Evolutionary conservation across 1,140 invertebrate genomes (phyloP).

Genomic region (Zaprionus ghesquierei): DNA sequence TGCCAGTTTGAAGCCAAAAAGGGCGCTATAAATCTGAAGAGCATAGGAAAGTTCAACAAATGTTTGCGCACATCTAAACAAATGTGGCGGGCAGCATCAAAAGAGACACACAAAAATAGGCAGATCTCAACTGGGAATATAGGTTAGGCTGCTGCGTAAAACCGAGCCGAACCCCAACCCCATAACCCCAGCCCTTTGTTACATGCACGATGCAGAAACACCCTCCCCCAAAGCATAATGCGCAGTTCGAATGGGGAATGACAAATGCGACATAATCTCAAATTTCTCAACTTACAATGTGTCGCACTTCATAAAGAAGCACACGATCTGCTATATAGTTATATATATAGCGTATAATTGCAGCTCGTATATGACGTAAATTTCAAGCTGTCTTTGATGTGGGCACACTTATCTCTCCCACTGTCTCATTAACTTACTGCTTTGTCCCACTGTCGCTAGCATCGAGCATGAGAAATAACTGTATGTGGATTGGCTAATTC

Average conservation of each 20-base stretch:
- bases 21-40: constrained; percentile 31
- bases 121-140: constrained; percentile 14
- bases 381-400: not conserved
- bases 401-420: constrained; percentile 1
- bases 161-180: constrained; percentile 13
- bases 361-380: constrained; percentile 32
- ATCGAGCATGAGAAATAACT: not conserved
- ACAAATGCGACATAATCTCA: constrained; percentile 41
- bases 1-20: constrained; percentile 2
- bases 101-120: constrained; percentile 22
- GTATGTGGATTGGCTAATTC: constrained; percentile 14
- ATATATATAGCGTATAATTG: not conserved
- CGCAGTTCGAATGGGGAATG: constrained; percentile 48
- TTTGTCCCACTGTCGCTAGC: not conserved
- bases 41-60: constrained; percentile 48
- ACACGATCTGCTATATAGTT: not conserved
- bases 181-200: not conserved
- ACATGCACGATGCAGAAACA: not conserved
- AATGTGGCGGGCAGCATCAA: constrained; percentile 54
- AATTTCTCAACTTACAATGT: not conserved
- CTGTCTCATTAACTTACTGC: not conserved
- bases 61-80: constrained; percentile 39
- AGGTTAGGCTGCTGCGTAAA: constrained; percentile 57
- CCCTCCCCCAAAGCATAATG: constrained; percentile 47
- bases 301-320: not conserved